phyloP scores from a whole-genome alignment of 2,888 invertebrate species.

The Apantesis nais region DNA sequence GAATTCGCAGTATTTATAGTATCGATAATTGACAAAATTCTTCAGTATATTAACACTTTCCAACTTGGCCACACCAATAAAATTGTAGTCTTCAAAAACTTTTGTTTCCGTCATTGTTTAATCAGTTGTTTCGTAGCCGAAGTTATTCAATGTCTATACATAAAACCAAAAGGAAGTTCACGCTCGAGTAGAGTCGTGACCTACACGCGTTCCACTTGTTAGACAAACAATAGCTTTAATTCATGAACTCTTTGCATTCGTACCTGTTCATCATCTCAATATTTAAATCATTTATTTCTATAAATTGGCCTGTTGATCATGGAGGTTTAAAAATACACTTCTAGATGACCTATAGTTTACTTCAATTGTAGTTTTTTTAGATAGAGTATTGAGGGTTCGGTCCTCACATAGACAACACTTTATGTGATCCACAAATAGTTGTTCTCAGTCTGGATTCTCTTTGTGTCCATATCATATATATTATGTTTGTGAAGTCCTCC shows the following conservation, averaged over 20 bases:
- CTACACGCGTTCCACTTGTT: conserved; percentile 45
- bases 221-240: conserved; percentile 20
- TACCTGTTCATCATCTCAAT: background rate
- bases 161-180: conserved; percentile 44
- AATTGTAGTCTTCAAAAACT: conserved; percentile 8
- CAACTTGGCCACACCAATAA: background rate
- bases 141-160: conserved; percentile 16
- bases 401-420: too few species aligned
- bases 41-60: background rate
- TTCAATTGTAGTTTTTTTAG: too few species aligned
- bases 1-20: background rate
- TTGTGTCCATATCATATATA: too few species aligned
- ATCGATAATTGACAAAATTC: background rate
- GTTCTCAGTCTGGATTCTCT: too few species aligned
- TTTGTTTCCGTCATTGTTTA: conserved; percentile 32
- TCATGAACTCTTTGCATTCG: conserved; percentile 3
- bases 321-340: background rate
- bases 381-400: too few species aligned
- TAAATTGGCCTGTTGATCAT: too few species aligned
- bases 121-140: conserved; percentile 37
- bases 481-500: too few species aligned
- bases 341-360: background rate
- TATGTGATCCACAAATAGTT: too few species aligned
- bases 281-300: background rate
- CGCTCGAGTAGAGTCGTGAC: conserved; percentile 55